Percentiles rank a stretch among this genome's conserved stretches.
These are phyloP conservation scores for Sitta europaea DNA, from an alignment of 2,113 vertebrate species.

Conservation along the genomic window DNA sequence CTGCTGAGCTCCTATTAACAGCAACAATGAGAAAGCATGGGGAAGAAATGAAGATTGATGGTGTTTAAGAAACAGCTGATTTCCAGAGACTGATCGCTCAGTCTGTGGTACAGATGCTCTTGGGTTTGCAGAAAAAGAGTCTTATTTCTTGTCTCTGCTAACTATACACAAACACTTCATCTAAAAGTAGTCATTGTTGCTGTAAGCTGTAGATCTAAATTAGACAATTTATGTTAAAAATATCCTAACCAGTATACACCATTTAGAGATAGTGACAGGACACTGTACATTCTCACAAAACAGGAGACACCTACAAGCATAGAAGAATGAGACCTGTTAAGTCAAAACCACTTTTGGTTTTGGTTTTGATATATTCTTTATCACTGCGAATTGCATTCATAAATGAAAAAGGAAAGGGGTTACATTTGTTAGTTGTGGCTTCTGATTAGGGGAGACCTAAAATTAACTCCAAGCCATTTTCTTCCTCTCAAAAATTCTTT, in stretches of 20 bases:
- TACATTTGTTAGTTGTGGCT: background rate
- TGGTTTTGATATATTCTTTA: background rate
- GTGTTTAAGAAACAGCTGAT: background rate
- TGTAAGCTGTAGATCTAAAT: background rate
- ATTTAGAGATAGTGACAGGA: background rate
- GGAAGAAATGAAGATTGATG: background rate
- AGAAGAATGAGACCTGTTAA: background rate
- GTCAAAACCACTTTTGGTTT: background rate
- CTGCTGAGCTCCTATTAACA: background rate
- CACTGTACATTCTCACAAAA: background rate
- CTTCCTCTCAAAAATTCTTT: background rate
- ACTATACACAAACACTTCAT: background rate
- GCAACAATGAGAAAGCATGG: background rate
- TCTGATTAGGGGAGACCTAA: background rate
- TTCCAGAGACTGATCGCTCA: background rate
- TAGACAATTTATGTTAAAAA: background rate
- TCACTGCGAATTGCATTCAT: background rate
- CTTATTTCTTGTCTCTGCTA: background rate
- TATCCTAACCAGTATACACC: background rate
- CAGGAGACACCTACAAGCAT: background rate
- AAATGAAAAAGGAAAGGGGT: background rate
- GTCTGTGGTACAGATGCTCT: background rate
- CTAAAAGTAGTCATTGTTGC: background rate
- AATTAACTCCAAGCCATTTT: background rate
- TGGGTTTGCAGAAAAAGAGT: background rate